Base-by-base conservation (phyloP, 2,797 vertebrate genomes). In the Acipenser ruthenus region DNA sequence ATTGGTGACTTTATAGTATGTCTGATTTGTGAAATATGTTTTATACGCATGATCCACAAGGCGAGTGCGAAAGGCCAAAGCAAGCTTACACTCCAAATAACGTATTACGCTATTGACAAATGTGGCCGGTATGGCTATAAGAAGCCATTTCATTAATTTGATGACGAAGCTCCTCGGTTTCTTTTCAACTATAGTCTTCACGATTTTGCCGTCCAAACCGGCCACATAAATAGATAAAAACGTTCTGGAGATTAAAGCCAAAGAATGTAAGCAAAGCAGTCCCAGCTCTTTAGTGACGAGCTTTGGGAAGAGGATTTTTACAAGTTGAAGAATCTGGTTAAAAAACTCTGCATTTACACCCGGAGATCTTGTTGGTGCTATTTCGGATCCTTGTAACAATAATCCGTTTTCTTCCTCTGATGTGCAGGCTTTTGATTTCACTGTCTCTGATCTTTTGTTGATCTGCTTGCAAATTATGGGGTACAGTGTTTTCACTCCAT, bases 101-200 rank as follows among this genome's bases (percentile, higher is more conserved):
- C 96, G 91, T 74, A 99, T 98, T 68, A 91, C 92, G 84, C 96
- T 99, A 87, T 99, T 99, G 76, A 99, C 96, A 49, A 99, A 99
- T 0, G 97, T 99, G 72, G 97, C 96, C 0, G 97, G 97, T 78
- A 99, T 93, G 49, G 97, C 96, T 11, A 99, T 92, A 81, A 95
- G 89, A 66, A 99, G 90, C 96, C 97, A 99, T 77, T 94, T 93
- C 80, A 95, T 83, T 61, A 99, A 78, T 74, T 98, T 90, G 67
- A 93, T 67, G 69, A 90, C 79, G 79, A 99, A 99, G 79, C 89
- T 85, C 70, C 81, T 79, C 8, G 97, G 94, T 23, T 90, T 77
- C 77, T 97, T 98, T 75, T 98, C 95, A 79, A 99, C 97, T 67
- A 99, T 99, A 68, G 90, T 95, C 70, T 97, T 98, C 6, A 97